A percentile compares a stretch with the other conserved stretches of the same genome.
phyloP scores from a whole-genome alignment of 2,113 vertebrate genomes.

The Neogobius melanostomus region DNA sequence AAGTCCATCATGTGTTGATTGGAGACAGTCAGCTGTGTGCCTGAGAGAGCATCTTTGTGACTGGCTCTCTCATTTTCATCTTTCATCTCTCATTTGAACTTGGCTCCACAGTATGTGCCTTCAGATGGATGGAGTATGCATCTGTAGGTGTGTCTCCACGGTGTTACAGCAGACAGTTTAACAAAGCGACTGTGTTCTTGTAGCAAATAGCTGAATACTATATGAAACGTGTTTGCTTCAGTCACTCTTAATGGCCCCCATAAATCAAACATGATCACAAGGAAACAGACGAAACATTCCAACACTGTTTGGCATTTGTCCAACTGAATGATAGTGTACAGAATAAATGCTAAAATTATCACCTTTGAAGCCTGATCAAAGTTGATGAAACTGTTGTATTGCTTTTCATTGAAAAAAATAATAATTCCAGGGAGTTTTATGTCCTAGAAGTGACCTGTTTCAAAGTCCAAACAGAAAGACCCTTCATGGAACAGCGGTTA shows the following conservation, averaged over 20 bases:
- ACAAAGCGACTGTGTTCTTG: not conserved
- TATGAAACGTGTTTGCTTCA: not conserved
- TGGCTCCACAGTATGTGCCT: not conserved
- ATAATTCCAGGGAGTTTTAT: too few species aligned
- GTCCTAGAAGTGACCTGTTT: not conserved
- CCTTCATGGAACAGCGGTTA: not conserved
- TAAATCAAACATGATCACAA: not conserved
- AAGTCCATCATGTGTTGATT: conserved; percentile 1
- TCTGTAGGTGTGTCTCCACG: not conserved
- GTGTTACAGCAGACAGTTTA: not conserved
- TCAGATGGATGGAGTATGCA: not conserved
- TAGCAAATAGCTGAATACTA: not conserved
- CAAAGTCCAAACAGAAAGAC: not conserved
- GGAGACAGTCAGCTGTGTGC: not conserved
- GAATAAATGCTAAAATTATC: not conserved
- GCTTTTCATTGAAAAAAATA: not conserved
- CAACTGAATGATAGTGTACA: not conserved
- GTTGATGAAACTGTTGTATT: not conserved
- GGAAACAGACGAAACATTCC: not conserved
- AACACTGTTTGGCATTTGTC: not conserved
- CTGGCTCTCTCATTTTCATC: not conserved
- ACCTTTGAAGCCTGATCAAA: too few species aligned
- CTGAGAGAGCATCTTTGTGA: not conserved
- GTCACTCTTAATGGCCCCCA: not conserved
- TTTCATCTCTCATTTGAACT: not conserved